Base-by-base conservation (phyloP, 1,140 invertebrate genomes). In the Pararge aegeria region DNA sequence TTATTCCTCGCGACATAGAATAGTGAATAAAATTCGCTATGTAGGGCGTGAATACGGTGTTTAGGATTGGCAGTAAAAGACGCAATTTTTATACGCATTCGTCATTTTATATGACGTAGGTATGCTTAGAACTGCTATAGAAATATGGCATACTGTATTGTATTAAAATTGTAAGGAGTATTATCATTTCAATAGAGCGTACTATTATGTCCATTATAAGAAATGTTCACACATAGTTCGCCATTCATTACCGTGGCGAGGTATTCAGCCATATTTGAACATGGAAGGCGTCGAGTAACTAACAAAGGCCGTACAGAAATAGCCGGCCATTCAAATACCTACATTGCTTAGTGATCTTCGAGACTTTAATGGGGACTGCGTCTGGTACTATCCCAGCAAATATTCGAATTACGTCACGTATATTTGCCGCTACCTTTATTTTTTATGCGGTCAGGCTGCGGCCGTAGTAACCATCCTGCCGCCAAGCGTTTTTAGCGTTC, bases 221-320 rank as follows among this genome's bases (percentile, higher is more conserved):
- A 50, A 55, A 61, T 60, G 40, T 55, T 49, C 46, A 57, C 42
- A 53, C 44, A 48, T 55, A 61, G 53, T 55, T 61, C 44, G 52
- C 59, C 44, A 61, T 61, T 61, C 59, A 61, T 61, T 55, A 50
- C 50, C 49, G 55, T 61, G 58, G 48, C 49, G 58, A 48, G 29
- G 44, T 42, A 61, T 61, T 61, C 30, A 61, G 44, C 59, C 59
- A 55, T 55, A 61, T 61, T 48, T 38, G 59, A 61, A 29, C 46
- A 46, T 51, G 48, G 52, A 38, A 55, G 59, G 52, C 59, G 61
- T 53, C 54, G 57, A 51, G 50, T 57, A 51, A 58, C 61, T 27
- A 52, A 63, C 60, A 67, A 67, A 66, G 55, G 56, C 24, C 15
- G 66, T 48, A 63, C 58, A 70, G 64, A 67, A 67, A 70, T 70